phyloP scores from a whole-genome alignment of 2,888 invertebrate species.

The Sinopyrophorus schimmeli region DNA sequence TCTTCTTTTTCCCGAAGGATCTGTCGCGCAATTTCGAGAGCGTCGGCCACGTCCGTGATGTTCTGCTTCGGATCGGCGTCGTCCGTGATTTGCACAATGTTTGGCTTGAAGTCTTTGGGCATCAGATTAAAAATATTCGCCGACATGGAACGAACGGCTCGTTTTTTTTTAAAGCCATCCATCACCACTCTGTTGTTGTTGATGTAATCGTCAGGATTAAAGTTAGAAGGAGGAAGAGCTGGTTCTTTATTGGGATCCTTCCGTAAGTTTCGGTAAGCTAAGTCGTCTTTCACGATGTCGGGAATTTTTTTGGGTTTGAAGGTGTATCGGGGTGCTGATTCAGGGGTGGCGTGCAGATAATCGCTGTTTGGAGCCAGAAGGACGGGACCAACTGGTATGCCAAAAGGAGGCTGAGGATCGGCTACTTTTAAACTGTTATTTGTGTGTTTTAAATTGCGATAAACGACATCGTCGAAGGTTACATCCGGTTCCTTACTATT shows the following conservation, averaged over 20 bases:
- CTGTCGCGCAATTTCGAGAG: constrained; percentile 54
- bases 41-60: constrained; percentile 54
- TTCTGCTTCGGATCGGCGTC: constrained; percentile 26
- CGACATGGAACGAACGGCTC: constrained; percentile 80
- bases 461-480: constrained; percentile 82
- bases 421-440: constrained; percentile 71
- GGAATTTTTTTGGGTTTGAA: constrained; percentile 73
- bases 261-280: constrained; percentile 81
- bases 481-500: constrained; percentile 74
- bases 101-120: constrained; percentile 48
- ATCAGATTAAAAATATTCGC: constrained; percentile 82
- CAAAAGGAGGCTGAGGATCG: constrained; percentile 88
- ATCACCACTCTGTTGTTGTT: constrained; percentile 55
- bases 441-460: constrained; percentile 76
- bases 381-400: constrained; percentile 85
- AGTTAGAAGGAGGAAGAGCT: constrained; percentile 52
- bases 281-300: constrained; percentile 83
- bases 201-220: constrained; percentile 55
- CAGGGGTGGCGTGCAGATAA: constrained; percentile 78
- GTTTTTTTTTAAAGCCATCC: constrained; percentile 68
- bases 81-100: constrained; percentile 54
- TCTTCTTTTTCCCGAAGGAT: constrained; percentile 54
- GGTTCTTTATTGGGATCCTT: constrained; percentile 72
- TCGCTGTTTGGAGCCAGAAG: constrained; percentile 79
- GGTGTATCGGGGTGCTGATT: constrained; percentile 62